A percentile compares a stretch with the other conserved stretches of the same genome.
Conservation (phyloP, 2,113 vertebrate genomes). For the Haemorhous mexicanus region DNA sequence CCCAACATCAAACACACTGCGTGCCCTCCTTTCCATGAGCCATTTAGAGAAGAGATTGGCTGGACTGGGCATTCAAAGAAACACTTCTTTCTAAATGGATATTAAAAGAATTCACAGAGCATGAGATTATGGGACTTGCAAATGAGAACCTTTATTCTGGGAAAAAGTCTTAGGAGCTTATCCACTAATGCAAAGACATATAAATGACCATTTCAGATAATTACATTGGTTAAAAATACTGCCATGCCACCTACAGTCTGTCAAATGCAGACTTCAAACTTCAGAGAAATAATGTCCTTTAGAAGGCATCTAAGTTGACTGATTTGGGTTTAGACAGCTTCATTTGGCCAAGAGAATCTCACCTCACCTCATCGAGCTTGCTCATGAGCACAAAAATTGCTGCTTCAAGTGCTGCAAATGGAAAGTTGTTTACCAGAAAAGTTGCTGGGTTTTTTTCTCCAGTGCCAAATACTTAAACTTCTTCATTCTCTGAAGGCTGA, state of each 20-base stretch:
- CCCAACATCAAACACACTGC: neutral
- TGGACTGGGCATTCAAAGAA: neutral
- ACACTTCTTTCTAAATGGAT: neutral
- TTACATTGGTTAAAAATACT: neutral
- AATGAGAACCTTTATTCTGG: conserved; percentile 12
- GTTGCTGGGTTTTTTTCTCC: fast-evolving
- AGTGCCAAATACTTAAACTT: neutral
- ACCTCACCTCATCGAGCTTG: neutral
- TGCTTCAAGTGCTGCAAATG: neutral
- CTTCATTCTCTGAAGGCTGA: neutral
- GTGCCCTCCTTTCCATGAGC: neutral
- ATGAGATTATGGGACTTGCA: conserved; percentile 24
- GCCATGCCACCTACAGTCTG: neutral
- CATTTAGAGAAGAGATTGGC: neutral
- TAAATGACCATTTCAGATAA: neutral
- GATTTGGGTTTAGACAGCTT: neutral
- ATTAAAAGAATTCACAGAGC: conserved; percentile 4
- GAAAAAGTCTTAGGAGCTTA: conserved; percentile 6
- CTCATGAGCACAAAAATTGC: neutral
- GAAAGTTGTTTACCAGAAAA: neutral
- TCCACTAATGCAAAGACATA: neutral
- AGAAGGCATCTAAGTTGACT: neutral
- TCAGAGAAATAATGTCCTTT: neutral
- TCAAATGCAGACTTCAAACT: neutral
- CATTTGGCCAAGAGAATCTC: neutral